Evolutionary conservation across 30 jellyfish, hydroid and myxozoan genomes (phyloP), one percentile per base, ranked within the genome.

Genomic region (Pelagia noctiluca): DNA sequence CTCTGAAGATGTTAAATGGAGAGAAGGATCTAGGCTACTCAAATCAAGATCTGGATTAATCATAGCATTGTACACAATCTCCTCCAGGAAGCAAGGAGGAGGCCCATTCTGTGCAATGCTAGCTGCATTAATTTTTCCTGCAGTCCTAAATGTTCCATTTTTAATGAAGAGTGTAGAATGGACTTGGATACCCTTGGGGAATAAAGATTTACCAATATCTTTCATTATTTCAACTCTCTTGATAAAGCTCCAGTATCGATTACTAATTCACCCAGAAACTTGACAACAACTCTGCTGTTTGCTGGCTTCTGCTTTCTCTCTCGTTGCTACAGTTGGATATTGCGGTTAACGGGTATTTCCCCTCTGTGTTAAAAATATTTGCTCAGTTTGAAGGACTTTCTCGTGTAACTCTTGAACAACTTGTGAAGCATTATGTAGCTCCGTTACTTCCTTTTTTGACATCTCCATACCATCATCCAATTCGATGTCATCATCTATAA

Each of bases 71-170:
- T 52, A 52, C 68, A 52, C 68, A 52, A 52, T 30, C 68, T 52
- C 26, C 26, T 52, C 68, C 68, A 52, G 53, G 50, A 63, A 63
- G 50, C 50, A 28, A 28, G 76, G 76, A 30, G 76, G 50, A 28
- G 76, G 76, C 50, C 76, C 76, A 63, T 34, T 34, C 76, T 63
- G 76, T 34, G 76, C 76, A 63, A 63, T 63, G 76, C 50, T 28
- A 34, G 76, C 76, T 34, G 76, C 76, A 30, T 19, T 34, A 63
- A 63, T 63, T 21, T 63, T 49, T 63, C 76, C 76, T 30, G 50
- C 48, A 63, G 76, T 34, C 76, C 76, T 30, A 63, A 63, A 63
- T 13, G 48, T 25, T 28, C 76, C 76, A 63, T 63, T 63, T 30
- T 63, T 30, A 3, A 63, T 34, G 76, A 28, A 34, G 19, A 34